Evolutionary conservation across 2,797 vertebrate species (phyloP).

Genomic region (Chelmon rostratus): DNA sequence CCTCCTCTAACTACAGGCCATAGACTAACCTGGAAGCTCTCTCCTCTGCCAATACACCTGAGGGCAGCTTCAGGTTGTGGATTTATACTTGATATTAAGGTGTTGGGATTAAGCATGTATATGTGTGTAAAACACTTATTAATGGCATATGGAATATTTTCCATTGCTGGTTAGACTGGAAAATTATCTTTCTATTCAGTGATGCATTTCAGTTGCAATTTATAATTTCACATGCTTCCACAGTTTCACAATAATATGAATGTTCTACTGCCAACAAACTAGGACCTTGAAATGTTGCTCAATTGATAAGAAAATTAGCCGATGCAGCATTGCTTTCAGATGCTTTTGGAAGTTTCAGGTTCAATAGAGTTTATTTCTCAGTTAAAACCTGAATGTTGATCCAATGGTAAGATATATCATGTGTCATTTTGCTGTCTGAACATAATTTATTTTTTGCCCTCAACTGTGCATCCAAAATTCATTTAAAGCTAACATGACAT

Average conservation of each 20-base stretch:
- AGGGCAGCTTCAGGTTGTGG: constrained; percentile 1
- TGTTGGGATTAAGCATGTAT: not conserved
- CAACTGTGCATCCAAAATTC: no score
- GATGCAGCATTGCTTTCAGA: not conserved
- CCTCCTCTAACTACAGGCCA: constrained; percentile 5
- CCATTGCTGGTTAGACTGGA: not conserved
- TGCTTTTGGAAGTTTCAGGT: not conserved
- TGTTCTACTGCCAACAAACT: not conserved
- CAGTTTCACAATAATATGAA: not conserved
- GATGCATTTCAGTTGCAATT: not conserved
- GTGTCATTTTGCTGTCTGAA: no score
- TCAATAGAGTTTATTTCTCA: not conserved
- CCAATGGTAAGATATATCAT: not conserved
- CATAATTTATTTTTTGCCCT: no score
- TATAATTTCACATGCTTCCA: not conserved
- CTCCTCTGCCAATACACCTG: constrained; percentile 5
- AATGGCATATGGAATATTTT: not conserved
- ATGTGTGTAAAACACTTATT: not conserved
- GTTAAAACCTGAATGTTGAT: not conserved
- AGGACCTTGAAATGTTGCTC: not conserved
- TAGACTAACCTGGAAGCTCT: constrained; percentile 7
- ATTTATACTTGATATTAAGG: constrained; percentile 2
- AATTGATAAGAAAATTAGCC: not conserved
- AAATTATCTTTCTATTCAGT: not conserved
- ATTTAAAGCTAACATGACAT: no score